Percentiles rank a stretch among this genome's conserved stretches.
phyloP scores from a whole-genome alignment of 2,113 vertebrate species.

The Heterocephalus glaber region DNA sequence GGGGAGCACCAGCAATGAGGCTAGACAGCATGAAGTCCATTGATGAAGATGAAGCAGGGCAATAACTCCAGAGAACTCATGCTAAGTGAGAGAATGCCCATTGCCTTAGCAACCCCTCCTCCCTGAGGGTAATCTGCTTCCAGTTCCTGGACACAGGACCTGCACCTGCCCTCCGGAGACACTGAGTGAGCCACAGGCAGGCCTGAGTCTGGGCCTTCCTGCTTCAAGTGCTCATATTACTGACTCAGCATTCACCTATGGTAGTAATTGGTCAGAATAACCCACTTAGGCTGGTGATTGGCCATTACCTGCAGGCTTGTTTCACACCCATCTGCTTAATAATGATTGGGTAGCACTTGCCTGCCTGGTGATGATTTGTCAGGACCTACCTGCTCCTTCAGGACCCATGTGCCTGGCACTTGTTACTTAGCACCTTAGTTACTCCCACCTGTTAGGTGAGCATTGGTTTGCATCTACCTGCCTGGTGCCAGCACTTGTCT shows the following conservation, averaged over 20 bases:
- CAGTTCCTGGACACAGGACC: background rate
- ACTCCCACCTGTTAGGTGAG: background rate
- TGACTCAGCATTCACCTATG: background rate
- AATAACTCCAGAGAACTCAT: background rate
- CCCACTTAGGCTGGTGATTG: background rate
- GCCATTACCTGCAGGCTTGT: background rate
- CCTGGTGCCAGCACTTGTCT: too few species aligned
- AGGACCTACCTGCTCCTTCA: background rate
- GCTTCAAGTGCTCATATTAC: background rate
- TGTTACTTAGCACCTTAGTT: background rate
- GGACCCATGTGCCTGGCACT: background rate
- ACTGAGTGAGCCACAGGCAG: background rate
- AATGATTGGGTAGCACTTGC: background rate
- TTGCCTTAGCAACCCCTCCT: constrained; percentile 42
- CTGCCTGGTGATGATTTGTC: background rate
- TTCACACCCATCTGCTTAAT: background rate
- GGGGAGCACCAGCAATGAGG: background rate
- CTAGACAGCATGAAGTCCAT: background rate
- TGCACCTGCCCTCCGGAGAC: background rate
- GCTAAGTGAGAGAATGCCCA: background rate
- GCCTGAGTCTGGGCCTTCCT: background rate
- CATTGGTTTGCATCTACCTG: background rate
- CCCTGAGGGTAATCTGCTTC: background rate
- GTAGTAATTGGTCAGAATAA: background rate
- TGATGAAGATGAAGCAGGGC: constrained; percentile 45